phyloP scores from a whole-genome alignment of 1,140 invertebrate species.

The Caerostris extrusa region DNA sequence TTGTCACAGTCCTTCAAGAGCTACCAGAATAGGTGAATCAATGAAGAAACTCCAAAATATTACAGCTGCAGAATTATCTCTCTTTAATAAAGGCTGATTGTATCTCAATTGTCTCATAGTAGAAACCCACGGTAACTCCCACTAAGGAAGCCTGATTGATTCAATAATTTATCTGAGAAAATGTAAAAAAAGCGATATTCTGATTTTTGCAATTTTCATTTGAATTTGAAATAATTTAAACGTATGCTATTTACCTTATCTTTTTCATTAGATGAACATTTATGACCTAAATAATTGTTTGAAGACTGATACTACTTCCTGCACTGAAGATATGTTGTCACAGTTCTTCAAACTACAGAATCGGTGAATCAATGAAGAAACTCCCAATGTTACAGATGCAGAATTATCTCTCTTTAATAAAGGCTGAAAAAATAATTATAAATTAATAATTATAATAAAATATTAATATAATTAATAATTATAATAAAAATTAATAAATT shows the following conservation, averaged over 20 bases:
- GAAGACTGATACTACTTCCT: conserved; percentile 25
- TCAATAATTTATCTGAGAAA: too few relatives aligned
- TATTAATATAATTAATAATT: too few relatives aligned
- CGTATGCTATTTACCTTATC: conserved; percentile 37
- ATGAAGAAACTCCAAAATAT: conserved; percentile 65
- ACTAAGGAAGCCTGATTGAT: too few relatives aligned
- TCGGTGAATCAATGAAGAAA: conserved; percentile 62
- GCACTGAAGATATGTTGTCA: background rate
- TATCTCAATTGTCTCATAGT: too few relatives aligned
- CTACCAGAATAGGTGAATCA: conserved; percentile 49
- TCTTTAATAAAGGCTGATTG: conserved; percentile 54
- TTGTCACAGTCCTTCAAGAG: background rate
- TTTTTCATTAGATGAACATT: conserved; percentile 36
- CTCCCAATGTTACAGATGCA: conserved; percentile 39
- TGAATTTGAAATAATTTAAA: background rate
- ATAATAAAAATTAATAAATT: too few relatives aligned
- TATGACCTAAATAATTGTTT: background rate
- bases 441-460: too few relatives aligned
- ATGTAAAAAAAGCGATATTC: background rate
- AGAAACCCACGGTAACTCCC: too few relatives aligned
- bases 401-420: conserved; percentile 1
- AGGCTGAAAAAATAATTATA: conserved; percentile 30
- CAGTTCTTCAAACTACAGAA: conserved; percentile 9
- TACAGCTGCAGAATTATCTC: background rate
- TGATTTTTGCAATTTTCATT: background rate